These are phyloP conservation scores for Oreochromis spilurus DNA, from an alignment of 2,113 vertebrate genomes.

Conservation along the genomic window DNA sequence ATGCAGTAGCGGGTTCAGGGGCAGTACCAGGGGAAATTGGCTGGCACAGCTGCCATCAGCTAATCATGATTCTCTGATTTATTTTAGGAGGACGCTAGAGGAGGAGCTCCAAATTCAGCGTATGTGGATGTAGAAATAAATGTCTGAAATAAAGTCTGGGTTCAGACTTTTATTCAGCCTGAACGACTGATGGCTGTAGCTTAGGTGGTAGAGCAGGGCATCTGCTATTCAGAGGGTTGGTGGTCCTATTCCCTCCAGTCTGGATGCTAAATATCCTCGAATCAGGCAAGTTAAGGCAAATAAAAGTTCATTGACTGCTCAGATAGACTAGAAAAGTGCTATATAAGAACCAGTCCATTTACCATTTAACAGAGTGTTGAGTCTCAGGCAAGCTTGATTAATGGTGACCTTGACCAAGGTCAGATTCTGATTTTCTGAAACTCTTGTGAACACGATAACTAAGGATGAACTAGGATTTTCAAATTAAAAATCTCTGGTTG, in stretches of 20 bases:
- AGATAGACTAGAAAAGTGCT: not conserved
- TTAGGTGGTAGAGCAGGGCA: not conserved
- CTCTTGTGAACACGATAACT: not conserved
- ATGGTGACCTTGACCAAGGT: not conserved
- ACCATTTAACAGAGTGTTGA: not conserved
- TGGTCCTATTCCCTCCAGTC: not conserved
- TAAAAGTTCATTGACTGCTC: not conserved
- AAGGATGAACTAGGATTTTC: not conserved
- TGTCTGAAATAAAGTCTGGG: not conserved
- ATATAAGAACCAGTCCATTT: not conserved
- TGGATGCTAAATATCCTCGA: not conserved
- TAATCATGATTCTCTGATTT: not conserved
- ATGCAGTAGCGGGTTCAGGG: not conserved
- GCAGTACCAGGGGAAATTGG: not conserved
- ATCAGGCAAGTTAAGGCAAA: not conserved
- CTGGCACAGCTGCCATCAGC: not conserved
- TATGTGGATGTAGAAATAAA: not conserved
- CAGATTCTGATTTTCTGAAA: not conserved
- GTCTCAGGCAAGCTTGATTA: not conserved
- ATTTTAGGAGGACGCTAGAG: accelerated
- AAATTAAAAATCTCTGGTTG: not conserved
- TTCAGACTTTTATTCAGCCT: not conserved
- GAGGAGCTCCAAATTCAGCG: accelerated
- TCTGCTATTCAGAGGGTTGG: not conserved
- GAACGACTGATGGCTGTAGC: not conserved